These are phyloP conservation scores for Alviniconcha strummeri DNA, from an alignment of 2,888 invertebrate genomes.

Conservation along the genomic window DNA sequence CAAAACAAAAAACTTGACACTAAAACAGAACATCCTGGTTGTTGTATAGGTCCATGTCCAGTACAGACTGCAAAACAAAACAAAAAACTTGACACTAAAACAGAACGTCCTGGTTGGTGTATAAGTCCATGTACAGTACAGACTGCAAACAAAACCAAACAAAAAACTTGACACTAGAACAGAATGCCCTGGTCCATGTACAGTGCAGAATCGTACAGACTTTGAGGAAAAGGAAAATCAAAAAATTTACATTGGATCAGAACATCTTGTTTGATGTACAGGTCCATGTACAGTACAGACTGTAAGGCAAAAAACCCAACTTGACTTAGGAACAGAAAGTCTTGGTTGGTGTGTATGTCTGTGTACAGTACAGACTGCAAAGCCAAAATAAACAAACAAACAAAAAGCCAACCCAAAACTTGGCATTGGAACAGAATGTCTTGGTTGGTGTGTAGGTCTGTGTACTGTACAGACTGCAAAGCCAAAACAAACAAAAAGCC, in stretches of 20 bases:
- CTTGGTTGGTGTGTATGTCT: constrained; percentile 6
- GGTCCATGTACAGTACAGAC: constrained; percentile 34
- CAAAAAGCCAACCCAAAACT: background rate
- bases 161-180: constrained; percentile 38
- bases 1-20: constrained; percentile 33
- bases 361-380: constrained; percentile 34
- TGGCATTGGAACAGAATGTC: constrained; percentile 32
- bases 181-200: constrained; percentile 18
- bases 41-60: constrained; percentile 23
- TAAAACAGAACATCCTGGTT: constrained; percentile 35
- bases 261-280: background rate
- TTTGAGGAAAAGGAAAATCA: no score
- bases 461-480: no score
- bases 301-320: constrained; percentile 15
- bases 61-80: constrained; percentile 21
- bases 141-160: constrained; percentile 22
- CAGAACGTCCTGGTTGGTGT: constrained; percentile 19
- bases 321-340: constrained; percentile 41
- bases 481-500: no score
- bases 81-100: constrained; percentile 39
- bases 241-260: no score
- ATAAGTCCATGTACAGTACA: constrained; percentile 29
- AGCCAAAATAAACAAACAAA: no score
- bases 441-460: no score
- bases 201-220: no score